Percentiles rank a stretch among this genome's conserved stretches.
Conservation (phyloP, 2,888 invertebrate species). For the Callyntrura sp. region DNA sequence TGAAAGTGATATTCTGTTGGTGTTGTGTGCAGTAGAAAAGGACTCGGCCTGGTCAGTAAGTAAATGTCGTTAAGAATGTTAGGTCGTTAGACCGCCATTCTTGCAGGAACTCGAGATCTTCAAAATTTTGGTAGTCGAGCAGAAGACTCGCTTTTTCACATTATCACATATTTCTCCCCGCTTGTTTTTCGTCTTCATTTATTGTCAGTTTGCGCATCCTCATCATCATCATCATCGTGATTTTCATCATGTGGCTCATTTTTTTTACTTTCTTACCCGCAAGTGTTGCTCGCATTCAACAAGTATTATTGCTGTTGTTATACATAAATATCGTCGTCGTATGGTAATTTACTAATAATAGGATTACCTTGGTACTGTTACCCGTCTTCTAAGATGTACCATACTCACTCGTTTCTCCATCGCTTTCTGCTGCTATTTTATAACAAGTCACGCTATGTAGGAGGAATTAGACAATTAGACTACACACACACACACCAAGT, state of each 20-base stretch:
- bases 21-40: too few species aligned
- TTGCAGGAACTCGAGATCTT: too few species aligned
- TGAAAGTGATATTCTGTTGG: too few species aligned
- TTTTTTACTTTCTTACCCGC: conserved; percentile 1
- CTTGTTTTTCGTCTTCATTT: conserved; percentile 6
- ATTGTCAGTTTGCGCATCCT: conserved; percentile 9
- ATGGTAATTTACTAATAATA: not conserved
- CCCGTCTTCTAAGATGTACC: not conserved
- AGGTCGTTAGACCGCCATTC: too few species aligned
- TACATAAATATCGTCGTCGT: conserved; percentile 11
- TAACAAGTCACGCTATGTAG: not conserved
- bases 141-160: too few species aligned
- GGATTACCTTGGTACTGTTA: conserved; percentile 17
- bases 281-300: not conserved
- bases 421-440: not conserved
- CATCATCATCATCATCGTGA: not conserved
- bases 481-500: not conserved
- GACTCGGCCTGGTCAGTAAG: too few species aligned
- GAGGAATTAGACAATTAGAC: not conserved
- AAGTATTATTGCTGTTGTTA: not conserved
- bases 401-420: not conserved
- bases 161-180: not conserved
- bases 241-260: not conserved
- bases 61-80: too few species aligned
- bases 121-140: too few species aligned